A percentile compares a stretch with the other conserved stretches of the same genome.
Evolutionary conservation across 2,113 vertebrate species (phyloP).

Genomic region (Murina feae): DNA sequence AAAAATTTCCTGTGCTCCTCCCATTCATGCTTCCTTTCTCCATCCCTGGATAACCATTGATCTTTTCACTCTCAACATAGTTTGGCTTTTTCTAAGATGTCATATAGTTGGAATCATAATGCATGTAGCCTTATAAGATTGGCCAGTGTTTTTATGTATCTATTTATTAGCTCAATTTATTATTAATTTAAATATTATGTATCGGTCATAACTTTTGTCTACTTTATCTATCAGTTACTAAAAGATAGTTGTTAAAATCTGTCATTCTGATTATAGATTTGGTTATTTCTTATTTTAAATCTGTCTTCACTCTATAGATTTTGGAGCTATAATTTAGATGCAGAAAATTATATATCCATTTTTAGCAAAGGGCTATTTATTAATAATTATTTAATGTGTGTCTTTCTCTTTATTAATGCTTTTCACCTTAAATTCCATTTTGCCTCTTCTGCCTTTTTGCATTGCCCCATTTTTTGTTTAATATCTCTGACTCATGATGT

Average conservation of each 20-base stretch:
- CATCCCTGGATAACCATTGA: neutral
- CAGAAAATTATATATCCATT: neutral
- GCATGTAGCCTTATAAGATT: neutral
- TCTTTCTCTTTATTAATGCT: neutral
- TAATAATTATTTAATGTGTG: neutral
- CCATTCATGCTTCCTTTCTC: neutral
- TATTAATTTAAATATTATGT: neutral
- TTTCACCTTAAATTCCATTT: slow-evolving; percentile 1
- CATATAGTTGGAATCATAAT: neutral
- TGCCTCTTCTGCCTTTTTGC: neutral
- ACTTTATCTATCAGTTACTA: neutral
- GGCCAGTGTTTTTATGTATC: neutral
- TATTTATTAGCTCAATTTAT: neutral
- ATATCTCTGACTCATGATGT: neutral
- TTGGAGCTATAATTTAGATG: neutral
- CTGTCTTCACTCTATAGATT: neutral
- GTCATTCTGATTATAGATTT: neutral
- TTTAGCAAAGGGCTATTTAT: neutral
- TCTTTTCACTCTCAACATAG: neutral
- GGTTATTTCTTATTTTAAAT: slow-evolving; percentile 7
- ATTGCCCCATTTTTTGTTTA: neutral
- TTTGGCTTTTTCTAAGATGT: neutral
- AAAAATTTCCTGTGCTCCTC: neutral
- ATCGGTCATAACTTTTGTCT: neutral
- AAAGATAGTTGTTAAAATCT: neutral